These are phyloP conservation scores for Subacronicta megacephala DNA, from an alignment of 2,888 invertebrate genomes.

Conservation along the genomic window DNA sequence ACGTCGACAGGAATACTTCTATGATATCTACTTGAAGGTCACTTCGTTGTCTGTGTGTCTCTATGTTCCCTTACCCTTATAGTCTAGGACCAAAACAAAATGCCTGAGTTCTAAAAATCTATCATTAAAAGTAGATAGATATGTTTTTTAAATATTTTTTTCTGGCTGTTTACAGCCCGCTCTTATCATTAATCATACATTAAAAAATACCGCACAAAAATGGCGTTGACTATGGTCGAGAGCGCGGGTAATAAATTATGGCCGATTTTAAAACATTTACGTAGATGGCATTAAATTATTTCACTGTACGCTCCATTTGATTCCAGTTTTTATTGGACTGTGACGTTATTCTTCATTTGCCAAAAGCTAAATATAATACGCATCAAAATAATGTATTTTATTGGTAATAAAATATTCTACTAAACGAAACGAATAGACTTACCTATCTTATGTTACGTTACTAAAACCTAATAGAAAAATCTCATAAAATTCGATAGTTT, in stretches of 20 bases:
- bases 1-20: too few relatives aligned
- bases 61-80: too few relatives aligned
- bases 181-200: conserved; percentile 48
- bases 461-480: conserved; percentile 37
- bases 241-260: conserved; percentile 48
- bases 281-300: conserved; percentile 29
- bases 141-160: too few relatives aligned
- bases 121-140: too few relatives aligned
- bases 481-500: conserved; percentile 49
- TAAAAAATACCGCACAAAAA: conserved; percentile 44
- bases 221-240: conserved; percentile 34
- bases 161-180: conserved; percentile 7
- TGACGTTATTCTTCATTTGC: conserved; percentile 5
- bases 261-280: conserved; percentile 40
- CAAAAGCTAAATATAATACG: conserved; percentile 11
- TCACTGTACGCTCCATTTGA: conserved; percentile 24
- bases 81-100: too few relatives aligned
- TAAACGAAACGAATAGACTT: conserved; percentile 19
- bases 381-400: conserved; percentile 13
- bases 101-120: too few relatives aligned
- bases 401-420: conserved; percentile 14
- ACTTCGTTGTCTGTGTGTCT: too few relatives aligned
- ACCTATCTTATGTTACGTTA: conserved; percentile 6
- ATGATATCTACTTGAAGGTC: too few relatives aligned
- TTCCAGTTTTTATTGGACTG: conserved; percentile 18